phyloP scores from a whole-genome alignment of 2,888 invertebrate species.

The Hanleya hanleyi region DNA sequence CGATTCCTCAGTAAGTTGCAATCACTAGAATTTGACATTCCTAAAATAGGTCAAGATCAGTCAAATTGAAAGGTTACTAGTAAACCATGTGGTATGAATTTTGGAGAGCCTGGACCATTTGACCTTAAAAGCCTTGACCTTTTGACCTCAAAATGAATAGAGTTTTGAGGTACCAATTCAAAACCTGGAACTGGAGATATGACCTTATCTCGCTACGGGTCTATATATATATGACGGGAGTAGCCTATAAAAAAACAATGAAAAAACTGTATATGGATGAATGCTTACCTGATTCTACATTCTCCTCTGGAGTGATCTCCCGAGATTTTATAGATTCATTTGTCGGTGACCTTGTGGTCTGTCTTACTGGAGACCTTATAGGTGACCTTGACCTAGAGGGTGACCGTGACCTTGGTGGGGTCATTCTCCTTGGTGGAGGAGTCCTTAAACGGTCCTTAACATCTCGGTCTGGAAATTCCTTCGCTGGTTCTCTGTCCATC shows the following conservation, averaged over 20 bases:
- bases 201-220: too few species aligned
- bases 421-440: conserved; percentile 34
- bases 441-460: conserved; percentile 31
- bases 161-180: too few species aligned
- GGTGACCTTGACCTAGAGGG: conserved; percentile 42
- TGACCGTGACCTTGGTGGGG: conserved; percentile 39
- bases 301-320: not conserved
- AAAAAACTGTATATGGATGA: not conserved
- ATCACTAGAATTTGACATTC: too few species aligned
- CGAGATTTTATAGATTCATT: conserved; percentile 3
- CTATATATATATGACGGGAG: not conserved
- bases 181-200: too few species aligned
- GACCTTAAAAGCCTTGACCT: too few species aligned
- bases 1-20: too few species aligned
- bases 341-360: conserved; percentile 26
- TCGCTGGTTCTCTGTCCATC: not conserved
- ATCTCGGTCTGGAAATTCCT: conserved; percentile 28
- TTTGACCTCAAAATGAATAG: too few species aligned
- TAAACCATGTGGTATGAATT: too few species aligned
- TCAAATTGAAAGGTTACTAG: too few species aligned
- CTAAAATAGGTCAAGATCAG: too few species aligned
- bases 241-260: not conserved
- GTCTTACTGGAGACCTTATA: conserved; percentile 7
- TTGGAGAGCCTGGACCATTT: too few species aligned
- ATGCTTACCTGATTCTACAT: conserved; percentile 27